A percentile compares a stretch with the other conserved stretches of the same genome.
Conservation (phyloP, 1,140 invertebrate species). For the Oedothorax gibbosus region DNA sequence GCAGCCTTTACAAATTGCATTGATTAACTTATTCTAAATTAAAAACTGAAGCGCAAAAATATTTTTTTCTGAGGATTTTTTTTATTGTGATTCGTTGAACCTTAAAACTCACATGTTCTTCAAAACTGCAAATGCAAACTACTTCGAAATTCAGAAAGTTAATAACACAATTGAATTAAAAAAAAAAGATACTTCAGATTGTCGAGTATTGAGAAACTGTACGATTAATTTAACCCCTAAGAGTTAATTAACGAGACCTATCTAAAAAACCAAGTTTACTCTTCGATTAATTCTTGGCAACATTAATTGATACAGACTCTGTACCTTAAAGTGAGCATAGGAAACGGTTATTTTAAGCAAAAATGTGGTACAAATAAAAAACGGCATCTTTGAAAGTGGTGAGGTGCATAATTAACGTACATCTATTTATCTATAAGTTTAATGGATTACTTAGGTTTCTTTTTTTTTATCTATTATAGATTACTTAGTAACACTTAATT, state of each 20-base stretch:
- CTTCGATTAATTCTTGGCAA: constrained; percentile 11
- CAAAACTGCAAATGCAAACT: constrained; percentile 30
- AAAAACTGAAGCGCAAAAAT: background rate
- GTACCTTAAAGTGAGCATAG: constrained; percentile 1
- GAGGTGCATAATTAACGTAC: too few species aligned
- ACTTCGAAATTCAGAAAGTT: constrained; percentile 18
- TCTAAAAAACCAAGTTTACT: background rate
- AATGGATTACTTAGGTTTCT: too few species aligned
- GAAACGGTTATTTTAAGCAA: too few species aligned
- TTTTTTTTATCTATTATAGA: too few species aligned
- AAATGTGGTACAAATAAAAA: too few species aligned
- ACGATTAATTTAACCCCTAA: background rate
- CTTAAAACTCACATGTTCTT: constrained; percentile 13
- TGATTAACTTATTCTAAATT: constrained; percentile 12
- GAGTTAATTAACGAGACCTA: constrained; percentile 21
- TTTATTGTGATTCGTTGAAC: constrained; percentile 6
- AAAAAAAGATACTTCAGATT: constrained; percentile 22
- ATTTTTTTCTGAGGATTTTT: background rate
- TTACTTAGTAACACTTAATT: too few species aligned
- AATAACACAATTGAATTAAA: constrained; percentile 8
- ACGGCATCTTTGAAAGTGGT: too few species aligned
- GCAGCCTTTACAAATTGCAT: constrained; percentile 14
- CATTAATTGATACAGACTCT: constrained; percentile 17
- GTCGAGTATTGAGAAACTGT: constrained; percentile 1
- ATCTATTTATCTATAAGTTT: too few species aligned